Percentiles rank a stretch among this genome's conserved stretches.
Evolutionary conservation across 2,113 vertebrate species (phyloP).

Genomic region (Echinops telfairi): DNA sequence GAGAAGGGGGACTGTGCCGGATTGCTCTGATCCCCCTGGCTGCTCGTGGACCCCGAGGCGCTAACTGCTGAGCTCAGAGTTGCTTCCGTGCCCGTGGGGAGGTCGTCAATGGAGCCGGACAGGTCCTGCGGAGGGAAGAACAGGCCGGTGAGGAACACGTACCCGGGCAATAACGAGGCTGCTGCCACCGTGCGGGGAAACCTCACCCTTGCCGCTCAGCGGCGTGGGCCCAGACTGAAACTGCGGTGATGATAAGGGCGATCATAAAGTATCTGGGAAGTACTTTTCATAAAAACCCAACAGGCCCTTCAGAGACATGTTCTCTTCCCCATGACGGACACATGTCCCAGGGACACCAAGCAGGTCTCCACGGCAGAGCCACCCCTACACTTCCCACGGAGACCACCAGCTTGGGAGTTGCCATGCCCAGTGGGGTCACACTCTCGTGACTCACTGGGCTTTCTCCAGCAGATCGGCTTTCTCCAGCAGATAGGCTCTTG

Average conservation of each 20-base stretch:
- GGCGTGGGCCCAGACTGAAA: too few relatives aligned
- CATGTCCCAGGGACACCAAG: not conserved
- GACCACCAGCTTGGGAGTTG: not conserved
- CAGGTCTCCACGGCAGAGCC: not conserved
- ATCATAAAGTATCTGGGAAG: too few relatives aligned
- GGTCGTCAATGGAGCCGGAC: conserved; percentile 97
- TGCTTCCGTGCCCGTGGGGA: conserved; percentile 96
- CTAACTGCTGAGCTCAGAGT: conserved; percentile 93
- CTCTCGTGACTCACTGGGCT: too few relatives aligned
- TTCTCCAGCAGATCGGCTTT: too few relatives aligned
- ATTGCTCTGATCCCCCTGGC: conserved; percentile 95
- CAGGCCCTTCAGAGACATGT: not conserved
- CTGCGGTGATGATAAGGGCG: too few relatives aligned
- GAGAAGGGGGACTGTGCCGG: conserved; percentile 97
- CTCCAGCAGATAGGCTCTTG: too few relatives aligned
- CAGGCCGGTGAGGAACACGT: not conserved
- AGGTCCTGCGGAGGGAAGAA: conserved; percentile 90
- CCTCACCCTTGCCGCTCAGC: not conserved
- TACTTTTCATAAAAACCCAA: not conserved
- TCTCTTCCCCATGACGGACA: too few relatives aligned
- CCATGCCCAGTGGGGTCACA: too few relatives aligned
- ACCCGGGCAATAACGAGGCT: not conserved
- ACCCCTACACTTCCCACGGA: not conserved
- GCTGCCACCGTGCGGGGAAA: not conserved
- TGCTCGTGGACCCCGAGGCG: conserved; percentile 92